Percentiles rank a stretch among this genome's conserved stretches.
Conservation (phyloP, 2,888 invertebrate genomes). For the Pasiphila rectangulata region DNA sequence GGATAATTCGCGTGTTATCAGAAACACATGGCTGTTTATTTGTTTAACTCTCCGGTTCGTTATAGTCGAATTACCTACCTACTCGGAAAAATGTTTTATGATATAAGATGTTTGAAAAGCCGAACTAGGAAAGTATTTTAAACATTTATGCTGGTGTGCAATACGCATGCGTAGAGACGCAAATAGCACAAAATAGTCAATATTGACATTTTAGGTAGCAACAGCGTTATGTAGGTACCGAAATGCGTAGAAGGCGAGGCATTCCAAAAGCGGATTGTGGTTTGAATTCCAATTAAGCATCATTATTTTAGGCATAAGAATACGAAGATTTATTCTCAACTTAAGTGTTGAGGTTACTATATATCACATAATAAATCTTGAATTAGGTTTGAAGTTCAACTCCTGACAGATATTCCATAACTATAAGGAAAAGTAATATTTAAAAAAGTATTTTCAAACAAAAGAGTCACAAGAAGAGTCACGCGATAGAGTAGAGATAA, state of each 20-base stretch:
- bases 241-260: neutral
- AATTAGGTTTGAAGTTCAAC: no score
- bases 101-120: no score
- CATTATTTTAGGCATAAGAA: no score
- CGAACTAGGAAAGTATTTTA: neutral
- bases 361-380: no score
- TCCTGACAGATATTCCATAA: no score
- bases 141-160: neutral
- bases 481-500: neutral
- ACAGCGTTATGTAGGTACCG: neutral
- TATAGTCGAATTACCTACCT: no score
- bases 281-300: no score
- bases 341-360: no score
- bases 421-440: no score
- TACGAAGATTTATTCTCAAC: no score
- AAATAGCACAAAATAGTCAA: neutral
- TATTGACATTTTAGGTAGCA: constrained; percentile 5
- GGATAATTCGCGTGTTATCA: constrained; percentile 12
- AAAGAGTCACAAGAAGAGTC: neutral
- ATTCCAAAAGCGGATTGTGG: no score
- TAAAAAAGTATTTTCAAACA: no score
- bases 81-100: neutral
- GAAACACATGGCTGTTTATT: constrained; percentile 4
- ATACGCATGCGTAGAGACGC: constrained; percentile 5
- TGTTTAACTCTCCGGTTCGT: neutral